Conservation (phyloP, 2,888 invertebrate species). For the Thymelicus sylvestris region DNA sequence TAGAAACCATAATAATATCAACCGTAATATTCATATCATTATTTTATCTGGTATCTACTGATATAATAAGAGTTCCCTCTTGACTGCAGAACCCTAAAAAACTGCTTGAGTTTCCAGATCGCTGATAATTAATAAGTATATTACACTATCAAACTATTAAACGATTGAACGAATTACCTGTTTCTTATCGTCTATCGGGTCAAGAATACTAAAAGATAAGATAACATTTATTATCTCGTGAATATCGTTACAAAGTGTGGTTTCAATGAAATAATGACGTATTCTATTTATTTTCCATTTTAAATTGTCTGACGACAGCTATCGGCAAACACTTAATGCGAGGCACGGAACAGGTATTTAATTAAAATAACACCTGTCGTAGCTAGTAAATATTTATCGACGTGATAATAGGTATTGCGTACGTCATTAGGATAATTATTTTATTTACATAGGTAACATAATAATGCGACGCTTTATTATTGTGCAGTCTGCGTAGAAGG, state of each 20-base stretch:
- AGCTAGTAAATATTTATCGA: too few relatives aligned
- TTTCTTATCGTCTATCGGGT: neutral
- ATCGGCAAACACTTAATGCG: too few relatives aligned
- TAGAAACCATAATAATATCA: neutral
- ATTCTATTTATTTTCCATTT: neutral
- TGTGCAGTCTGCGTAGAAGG: neutral
- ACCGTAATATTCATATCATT: neutral
- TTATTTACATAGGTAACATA: too few relatives aligned
- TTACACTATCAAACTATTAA: neutral
- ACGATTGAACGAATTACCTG: neutral
- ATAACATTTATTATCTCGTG: too few relatives aligned
- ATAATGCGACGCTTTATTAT: neutral
- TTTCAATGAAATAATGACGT: neutral
- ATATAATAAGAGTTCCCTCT: too few relatives aligned
- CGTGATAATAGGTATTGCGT: too few relatives aligned
- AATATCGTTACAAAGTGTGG: too few relatives aligned
- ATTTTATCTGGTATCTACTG: neutral
- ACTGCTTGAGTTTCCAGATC: neutral
- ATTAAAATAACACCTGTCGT: too few relatives aligned
- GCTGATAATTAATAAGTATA: neutral
- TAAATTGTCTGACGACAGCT: too few relatives aligned
- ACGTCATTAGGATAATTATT: too few relatives aligned
- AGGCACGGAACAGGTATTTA: too few relatives aligned
- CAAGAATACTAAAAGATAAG: neutral
- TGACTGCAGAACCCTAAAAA: too few relatives aligned